Evolutionary conservation across 2,888 invertebrate species (phyloP).

Genomic region (Himalopsyche japonica): DNA sequence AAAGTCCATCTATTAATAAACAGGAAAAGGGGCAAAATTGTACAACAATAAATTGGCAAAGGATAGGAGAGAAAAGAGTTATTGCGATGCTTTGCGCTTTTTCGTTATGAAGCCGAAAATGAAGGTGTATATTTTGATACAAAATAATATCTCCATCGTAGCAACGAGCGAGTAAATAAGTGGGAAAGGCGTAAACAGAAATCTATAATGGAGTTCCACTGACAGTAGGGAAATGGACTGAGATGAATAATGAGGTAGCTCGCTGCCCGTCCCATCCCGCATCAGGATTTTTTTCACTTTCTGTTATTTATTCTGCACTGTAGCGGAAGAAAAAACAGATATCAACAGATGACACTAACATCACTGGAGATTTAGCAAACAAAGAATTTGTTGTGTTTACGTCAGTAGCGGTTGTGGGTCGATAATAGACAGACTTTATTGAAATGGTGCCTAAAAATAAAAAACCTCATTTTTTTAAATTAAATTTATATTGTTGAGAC

Average conservation of each 20-base stretch:
- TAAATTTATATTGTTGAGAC: no score
- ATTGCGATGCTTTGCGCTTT: not conserved
- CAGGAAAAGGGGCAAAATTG: no score
- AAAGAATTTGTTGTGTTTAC: not conserved
- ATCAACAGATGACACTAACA: not conserved
- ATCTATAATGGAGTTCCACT: slow-evolving; percentile 1
- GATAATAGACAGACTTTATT: no score
- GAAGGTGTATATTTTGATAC: not conserved
- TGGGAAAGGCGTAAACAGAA: not conserved
- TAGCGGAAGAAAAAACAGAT: not conserved
- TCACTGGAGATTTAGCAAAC: not conserved
- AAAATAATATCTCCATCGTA: not conserved
- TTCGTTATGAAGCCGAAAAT: not conserved
- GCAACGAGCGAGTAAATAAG: not conserved
- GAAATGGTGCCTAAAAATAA: no score
- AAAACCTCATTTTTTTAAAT: no score
- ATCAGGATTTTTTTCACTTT: not conserved
- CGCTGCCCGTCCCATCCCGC: not conserved
- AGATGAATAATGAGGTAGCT: not conserved
- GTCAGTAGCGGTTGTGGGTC: not conserved
- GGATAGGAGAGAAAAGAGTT: no score
- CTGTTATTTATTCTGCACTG: not conserved
- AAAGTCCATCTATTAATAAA: no score
- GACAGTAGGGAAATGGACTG: slow-evolving; percentile 4
- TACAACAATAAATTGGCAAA: no score